Evolutionary conservation across 2,797 vertebrate genomes (phyloP), one percentile per base, ranked within the genome.

Genomic region (Pteronotus mesoamericanus): DNA sequence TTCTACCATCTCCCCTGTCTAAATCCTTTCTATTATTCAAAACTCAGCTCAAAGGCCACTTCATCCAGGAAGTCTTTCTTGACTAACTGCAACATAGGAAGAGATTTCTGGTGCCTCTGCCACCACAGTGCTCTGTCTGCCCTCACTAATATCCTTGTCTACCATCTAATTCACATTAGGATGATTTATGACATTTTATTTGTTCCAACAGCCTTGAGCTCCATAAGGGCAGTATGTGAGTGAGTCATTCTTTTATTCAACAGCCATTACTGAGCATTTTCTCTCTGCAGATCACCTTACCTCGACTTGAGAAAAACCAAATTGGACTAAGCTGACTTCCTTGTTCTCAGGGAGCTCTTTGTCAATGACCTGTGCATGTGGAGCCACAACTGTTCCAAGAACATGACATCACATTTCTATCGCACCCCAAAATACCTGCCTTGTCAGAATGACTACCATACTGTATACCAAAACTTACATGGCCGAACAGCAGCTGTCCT

Each of bases 171-270:
- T 82, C 86, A 55, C 46, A 89, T 96, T 89, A 95, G 18, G 24
- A n/a, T 94, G 92, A 96, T 96, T 97, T 94, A 97, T 97, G 88
- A 93, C 42, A 75, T 89, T 95, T 95, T 96, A 97, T 97, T 85
- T 92, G 39, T 44, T 55, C 57, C 91, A 77, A 66, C 72, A 75
- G 82, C 85, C 34, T 90, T 71, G 53, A 84, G 61, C 53, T 86
- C 74, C 82, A 75, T 64, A 66, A 96, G 86, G 89, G n/a, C 94
- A 96, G 16, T 77, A 79, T 84, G 93, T 91, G 37, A 96, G 5
- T 42, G 16, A 95, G 48, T 86, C 75, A 57, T 4, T 88, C 37
- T 94, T 96, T 95, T 89, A 77, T 89, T 93, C 85, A 95, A 10
- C 15, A 90, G 42, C 69, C 37, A 83, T 77, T 79, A 83, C 26